Evolutionary conservation across 2,113 vertebrate genomes (phyloP).

Genomic region (Alethe castanea): DNA sequence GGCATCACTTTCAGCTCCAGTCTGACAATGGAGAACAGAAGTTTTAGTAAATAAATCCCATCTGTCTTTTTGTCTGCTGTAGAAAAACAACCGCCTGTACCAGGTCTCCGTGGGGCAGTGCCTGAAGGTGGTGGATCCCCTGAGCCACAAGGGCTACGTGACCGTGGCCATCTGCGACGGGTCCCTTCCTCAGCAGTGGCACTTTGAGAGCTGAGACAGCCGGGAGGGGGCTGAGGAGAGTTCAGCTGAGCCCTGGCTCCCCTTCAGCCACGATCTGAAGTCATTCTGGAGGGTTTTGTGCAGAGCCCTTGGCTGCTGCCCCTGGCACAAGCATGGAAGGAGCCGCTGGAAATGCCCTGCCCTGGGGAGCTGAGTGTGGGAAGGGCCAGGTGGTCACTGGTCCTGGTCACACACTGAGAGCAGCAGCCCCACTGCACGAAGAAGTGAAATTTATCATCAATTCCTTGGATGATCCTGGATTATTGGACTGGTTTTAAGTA

Average conservation of each 20-base stretch:
- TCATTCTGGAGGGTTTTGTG: background rate
- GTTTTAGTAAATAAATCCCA: background rate
- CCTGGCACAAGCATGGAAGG: background rate
- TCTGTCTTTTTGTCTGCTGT: background rate
- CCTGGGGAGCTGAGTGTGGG: background rate
- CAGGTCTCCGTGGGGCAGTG: conserved; percentile 96
- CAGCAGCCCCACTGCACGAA: background rate
- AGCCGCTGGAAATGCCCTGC: background rate
- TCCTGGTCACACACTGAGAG: background rate
- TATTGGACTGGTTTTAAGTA: background rate
- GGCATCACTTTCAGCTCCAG: background rate
- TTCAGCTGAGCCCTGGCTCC: background rate
- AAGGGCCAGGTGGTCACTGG: background rate
- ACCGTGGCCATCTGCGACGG: conserved; percentile 92
- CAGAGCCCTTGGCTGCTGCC: background rate
- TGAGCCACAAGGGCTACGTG: conserved; percentile 82
- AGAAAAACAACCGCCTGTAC: conserved; percentile 90
- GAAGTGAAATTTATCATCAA: background rate
- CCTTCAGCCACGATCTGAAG: background rate
- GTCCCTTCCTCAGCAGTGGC: conserved; percentile 87
- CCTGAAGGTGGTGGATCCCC: conserved; percentile 76
- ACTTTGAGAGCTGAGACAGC: conserved; percentile 75
- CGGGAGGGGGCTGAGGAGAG: background rate
- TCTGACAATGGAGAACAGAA: background rate
- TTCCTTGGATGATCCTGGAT: background rate